Percentiles rank a stretch among this genome's conserved stretches.
Evolutionary conservation across 2,888 invertebrate genomes (phyloP).

Genomic region (Eristalis arbustorum): DNA sequence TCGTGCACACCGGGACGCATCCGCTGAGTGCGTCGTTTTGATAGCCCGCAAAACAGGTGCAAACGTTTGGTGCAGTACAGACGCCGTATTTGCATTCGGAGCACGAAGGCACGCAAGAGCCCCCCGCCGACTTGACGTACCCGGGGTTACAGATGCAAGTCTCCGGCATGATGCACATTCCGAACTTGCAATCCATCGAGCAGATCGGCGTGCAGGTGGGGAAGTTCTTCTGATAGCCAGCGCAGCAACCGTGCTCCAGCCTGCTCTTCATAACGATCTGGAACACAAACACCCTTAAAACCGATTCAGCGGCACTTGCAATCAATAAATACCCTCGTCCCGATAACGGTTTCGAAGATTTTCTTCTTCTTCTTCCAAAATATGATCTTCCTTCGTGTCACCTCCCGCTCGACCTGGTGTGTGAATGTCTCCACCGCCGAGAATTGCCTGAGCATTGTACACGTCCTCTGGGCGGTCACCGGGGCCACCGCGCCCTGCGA

Average conservation of each 20-base stretch:
- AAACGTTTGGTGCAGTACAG: slow-evolving; percentile 66
- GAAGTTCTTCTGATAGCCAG: slow-evolving; percentile 68
- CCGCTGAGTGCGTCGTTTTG: slow-evolving; percentile 55
- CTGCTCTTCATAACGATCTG: neutral
- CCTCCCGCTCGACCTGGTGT: neutral
- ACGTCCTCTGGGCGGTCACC: neutral
- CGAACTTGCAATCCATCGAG: slow-evolving; percentile 76
- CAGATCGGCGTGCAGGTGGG: slow-evolving; percentile 76
- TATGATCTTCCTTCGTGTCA: neutral
- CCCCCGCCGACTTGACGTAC: slow-evolving; percentile 48
- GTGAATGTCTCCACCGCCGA: neutral
- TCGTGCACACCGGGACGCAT: slow-evolving; percentile 33
- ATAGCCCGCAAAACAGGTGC: slow-evolving; percentile 56
- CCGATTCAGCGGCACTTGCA: neutral
- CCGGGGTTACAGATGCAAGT: slow-evolving; percentile 79
- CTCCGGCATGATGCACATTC: slow-evolving; percentile 77
- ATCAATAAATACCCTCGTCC: neutral
- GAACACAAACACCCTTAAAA: neutral
- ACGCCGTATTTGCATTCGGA: slow-evolving; percentile 67
- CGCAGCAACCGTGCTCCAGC: slow-evolving; percentile 14
- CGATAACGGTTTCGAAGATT: neutral
- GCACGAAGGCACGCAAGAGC: slow-evolving; percentile 55
- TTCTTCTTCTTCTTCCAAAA: neutral
- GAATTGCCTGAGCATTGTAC: neutral
- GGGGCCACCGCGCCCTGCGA: neutral